Evolutionary conservation across 2,888 invertebrate species (phyloP), one percentile per base, ranked within the genome.

Genomic region (Stenodera caucasica): DNA sequence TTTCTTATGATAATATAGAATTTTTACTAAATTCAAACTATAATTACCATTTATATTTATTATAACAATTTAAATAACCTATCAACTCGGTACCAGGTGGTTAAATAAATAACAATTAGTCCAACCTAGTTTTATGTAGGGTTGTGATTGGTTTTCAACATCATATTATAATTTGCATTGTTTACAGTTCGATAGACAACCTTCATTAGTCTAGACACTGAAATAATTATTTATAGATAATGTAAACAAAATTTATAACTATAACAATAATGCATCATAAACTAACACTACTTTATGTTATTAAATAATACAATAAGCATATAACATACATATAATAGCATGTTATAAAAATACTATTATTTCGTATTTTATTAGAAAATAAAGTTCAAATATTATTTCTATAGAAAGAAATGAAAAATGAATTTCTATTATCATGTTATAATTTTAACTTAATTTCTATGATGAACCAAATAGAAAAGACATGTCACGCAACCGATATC

Each of bases 1-100:
- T 49, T 58, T 57, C 57, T 63, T 60, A 60, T 55, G 50, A 33
- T 53, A 59, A 56, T 59, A 21, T n/a, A 18, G 52, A 51, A 63
- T 60, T 49, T 63, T 57, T 51, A 33, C 49, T 12, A 14, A 37
- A n/a, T 18, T 18, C 57, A 15, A 30, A 50, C 51, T 50, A 56
- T 53, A 58, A 58, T 58, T 53, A 14, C 15, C 35, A 14, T 35
- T 45, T 32, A 58, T 26, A 26, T 26, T 18, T 32, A 63, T 63
- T 59, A 59, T 56, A 59, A 51, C 59, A 53, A 57, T 57, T 53
- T 40, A 21, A 40, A 21, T 40, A 40, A 21, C 40, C 40, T 18
- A 40, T 40, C 40, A 18, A 40, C 21, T 40, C 11, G 40, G 40
- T 40, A 40, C 40, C 40, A 40, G 40, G 18, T 40, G 37, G 37